Evolutionary conservation across 2,888 invertebrate genomes (phyloP).

Genomic region (Epiperipatus broadwayi): DNA sequence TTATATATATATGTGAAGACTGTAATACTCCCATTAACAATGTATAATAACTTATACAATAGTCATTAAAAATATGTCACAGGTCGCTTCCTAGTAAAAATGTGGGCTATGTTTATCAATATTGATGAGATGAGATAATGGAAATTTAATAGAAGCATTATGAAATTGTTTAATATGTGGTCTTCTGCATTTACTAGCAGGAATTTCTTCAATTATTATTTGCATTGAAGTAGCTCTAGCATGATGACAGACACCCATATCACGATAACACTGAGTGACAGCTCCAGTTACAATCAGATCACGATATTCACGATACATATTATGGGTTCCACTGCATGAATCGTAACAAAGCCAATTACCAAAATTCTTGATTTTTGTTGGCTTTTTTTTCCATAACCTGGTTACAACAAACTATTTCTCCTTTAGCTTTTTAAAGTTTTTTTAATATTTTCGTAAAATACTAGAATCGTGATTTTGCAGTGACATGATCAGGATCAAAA

Average conservation of each 20-base stretch:
- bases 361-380: slow-evolving; percentile 86
- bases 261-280: slow-evolving; percentile 92
- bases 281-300: slow-evolving; percentile 87
- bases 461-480: slow-evolving; percentile 98
- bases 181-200: slow-evolving; percentile 69
- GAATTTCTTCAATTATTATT: slow-evolving; percentile 80
- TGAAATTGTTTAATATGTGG: slow-evolving; percentile 96
- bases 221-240: slow-evolving; percentile 91
- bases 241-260: slow-evolving; percentile 95
- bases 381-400: slow-evolving; percentile 67
- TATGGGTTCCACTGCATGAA: slow-evolving; percentile 94
- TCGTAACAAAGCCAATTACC: slow-evolving; percentile 98
- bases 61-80: too few relatives aligned
- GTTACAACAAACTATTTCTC: slow-evolving; percentile 97
- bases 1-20: too few relatives aligned
- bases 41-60: too few relatives aligned
- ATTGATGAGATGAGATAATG: too few relatives aligned
- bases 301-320: slow-evolving; percentile 99
- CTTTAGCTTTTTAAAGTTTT: slow-evolving; percentile 97
- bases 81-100: too few relatives aligned
- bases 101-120: too few relatives aligned
- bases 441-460: slow-evolving; percentile 91
- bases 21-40: too few relatives aligned
- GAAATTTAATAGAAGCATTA: too few relatives aligned
- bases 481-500: slow-evolving; percentile 90